Percentiles rank a stretch among this genome's conserved stretches.
Evolutionary conservation across 2,888 invertebrate genomes (phyloP).

Genomic region (Xylophagus ater): DNA sequence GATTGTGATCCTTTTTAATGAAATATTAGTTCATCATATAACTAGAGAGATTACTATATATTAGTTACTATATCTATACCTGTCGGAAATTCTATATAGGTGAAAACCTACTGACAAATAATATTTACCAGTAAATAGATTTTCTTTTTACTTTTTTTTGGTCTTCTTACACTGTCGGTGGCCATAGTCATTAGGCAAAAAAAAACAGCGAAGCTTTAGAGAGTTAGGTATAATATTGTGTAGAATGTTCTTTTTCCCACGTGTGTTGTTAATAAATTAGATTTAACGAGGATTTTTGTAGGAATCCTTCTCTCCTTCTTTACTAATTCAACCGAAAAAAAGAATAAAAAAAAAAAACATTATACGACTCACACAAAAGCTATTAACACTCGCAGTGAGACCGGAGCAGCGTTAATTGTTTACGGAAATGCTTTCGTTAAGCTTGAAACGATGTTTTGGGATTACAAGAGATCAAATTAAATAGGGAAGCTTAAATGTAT

Average conservation of each 20-base stretch:
- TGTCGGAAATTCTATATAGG: conserved; percentile 6
- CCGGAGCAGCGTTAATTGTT: conserved; percentile 12
- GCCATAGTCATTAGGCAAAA: too few relatives aligned
- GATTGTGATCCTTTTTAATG: conserved; percentile 11
- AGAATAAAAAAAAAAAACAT: conserved; percentile 9
- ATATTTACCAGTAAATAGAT: too few relatives aligned
- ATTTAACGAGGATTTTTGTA: conserved; percentile 16
- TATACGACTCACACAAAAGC: conserved; percentile 7
- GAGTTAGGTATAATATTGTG: conserved; percentile 7
- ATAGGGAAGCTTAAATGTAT: neutral
- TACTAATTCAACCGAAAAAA: too few relatives aligned
- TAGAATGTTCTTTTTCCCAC: conserved; percentile 14
- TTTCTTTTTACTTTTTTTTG: too few relatives aligned
- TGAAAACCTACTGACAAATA: too few relatives aligned
- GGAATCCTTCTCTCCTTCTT: too few relatives aligned
- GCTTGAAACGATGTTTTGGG: conserved; percentile 9
- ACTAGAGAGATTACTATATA: too few relatives aligned
- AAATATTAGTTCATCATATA: conserved; percentile 15
- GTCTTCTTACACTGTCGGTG: too few relatives aligned
- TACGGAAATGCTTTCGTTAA: conserved; percentile 5
- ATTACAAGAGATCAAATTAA: conserved; percentile 4
- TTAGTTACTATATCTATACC: too few relatives aligned
- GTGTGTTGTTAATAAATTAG: conserved; percentile 18
- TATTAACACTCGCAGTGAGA: neutral
- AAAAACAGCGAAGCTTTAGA: too few relatives aligned